phyloP scores from a whole-genome alignment of 1,140 invertebrate genomes.

The Yoshiicerus persimilis region DNA sequence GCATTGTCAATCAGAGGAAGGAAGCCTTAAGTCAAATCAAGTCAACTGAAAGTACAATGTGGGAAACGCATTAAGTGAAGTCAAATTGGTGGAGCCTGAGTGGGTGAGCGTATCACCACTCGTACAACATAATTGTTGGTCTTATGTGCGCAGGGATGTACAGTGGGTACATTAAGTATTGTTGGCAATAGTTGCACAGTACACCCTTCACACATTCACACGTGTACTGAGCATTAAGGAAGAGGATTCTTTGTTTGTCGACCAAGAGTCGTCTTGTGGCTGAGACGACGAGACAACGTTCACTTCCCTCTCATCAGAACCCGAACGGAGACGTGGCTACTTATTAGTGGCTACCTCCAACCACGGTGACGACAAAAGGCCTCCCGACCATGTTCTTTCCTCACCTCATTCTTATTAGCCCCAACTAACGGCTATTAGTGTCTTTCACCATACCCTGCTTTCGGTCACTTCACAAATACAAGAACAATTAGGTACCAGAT shows the following conservation, averaged over 20 bases:
- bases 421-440: background rate
- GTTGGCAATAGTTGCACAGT: too few species aligned
- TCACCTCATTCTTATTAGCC: background rate
- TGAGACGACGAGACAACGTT: too few species aligned
- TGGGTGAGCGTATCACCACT: background rate
- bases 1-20: background rate
- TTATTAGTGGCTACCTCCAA: background rate
- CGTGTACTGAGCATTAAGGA: too few species aligned
- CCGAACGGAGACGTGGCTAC: background rate
- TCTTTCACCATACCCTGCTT: background rate
- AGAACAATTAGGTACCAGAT: too few species aligned
- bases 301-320: background rate
- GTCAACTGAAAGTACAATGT: too few species aligned
- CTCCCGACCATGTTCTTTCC: background rate
- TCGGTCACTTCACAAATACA: background rate
- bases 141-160: background rate
- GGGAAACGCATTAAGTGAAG: background rate
- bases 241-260: too few species aligned
- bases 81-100: background rate
- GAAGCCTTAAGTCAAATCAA: background rate
- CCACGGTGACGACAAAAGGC: background rate
- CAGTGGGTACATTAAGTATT: too few species aligned
- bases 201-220: too few species aligned
- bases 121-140: background rate
- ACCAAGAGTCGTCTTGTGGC: too few species aligned